Evolutionary conservation across 2,888 invertebrate species (phyloP).

Genomic region (Cosmia pyralina): DNA sequence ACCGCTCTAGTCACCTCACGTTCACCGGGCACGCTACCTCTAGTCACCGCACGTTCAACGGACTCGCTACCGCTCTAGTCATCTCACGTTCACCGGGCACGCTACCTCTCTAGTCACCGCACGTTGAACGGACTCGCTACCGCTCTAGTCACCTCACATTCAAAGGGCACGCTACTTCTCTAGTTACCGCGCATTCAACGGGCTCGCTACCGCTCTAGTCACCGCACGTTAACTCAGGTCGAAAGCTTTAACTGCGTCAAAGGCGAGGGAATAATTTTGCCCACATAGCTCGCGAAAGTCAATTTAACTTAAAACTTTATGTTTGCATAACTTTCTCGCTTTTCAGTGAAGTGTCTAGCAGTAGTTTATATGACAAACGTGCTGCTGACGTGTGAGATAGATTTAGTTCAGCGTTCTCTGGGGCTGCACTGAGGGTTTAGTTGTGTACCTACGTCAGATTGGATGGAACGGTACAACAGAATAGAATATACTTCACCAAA

Average conservation of each 20-base stretch:
- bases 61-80: too few relatives aligned
- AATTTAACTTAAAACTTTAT: slow-evolving; percentile 64
- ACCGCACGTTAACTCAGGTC: neutral
- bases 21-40: too few relatives aligned
- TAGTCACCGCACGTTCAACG: too few relatives aligned
- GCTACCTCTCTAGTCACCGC: too few relatives aligned
- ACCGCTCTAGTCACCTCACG: too few relatives aligned
- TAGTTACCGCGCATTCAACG: too few relatives aligned
- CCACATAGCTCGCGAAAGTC: slow-evolving; percentile 57
- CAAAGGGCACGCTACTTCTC: neutral
- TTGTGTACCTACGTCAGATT: too few relatives aligned
- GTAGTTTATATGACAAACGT: slow-evolving; percentile 45
- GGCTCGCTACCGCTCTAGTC: neutral
- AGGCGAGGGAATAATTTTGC: slow-evolving; percentile 53
- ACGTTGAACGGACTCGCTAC: too few relatives aligned
- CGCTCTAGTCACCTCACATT: neutral
- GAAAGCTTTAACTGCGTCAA: slow-evolving; percentile 43
- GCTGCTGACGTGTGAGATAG: slow-evolving; percentile 14
- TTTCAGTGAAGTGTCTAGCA: slow-evolving; percentile 22
- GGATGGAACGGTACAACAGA: too few relatives aligned
- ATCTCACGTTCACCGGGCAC: too few relatives aligned
- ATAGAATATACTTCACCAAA: too few relatives aligned
- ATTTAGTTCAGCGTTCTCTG: slow-evolving; percentile 23
- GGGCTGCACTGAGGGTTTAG: too few relatives aligned
- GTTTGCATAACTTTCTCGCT: slow-evolving; percentile 55